Evolutionary conservation across 2,113 vertebrate genomes (phyloP).

Genomic region (Oreochromis niloticus): DNA sequence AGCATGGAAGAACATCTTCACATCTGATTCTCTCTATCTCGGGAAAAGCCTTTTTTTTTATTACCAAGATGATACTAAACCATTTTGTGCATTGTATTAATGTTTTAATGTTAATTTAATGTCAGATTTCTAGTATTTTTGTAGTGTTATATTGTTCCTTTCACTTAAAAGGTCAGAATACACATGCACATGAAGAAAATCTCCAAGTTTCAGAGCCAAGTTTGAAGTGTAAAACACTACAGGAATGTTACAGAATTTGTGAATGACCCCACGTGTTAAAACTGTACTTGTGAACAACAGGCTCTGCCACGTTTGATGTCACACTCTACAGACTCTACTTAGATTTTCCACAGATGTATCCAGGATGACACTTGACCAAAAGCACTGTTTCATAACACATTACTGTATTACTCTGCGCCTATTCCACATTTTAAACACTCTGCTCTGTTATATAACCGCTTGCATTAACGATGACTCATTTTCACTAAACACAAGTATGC

Average conservation of each 20-base stretch:
- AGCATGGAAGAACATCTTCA: neutral
- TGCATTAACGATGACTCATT: constrained; percentile 35
- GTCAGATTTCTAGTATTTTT: neutral
- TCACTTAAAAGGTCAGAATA: neutral
- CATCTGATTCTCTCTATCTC: neutral
- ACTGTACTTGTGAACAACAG: neutral
- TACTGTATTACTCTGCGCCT: neutral
- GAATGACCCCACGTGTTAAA: neutral
- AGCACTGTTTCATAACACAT: neutral
- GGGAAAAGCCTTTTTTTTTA: neutral
- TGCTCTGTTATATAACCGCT: constrained; percentile 17
- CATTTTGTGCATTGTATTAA: neutral
- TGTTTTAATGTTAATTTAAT: neutral
- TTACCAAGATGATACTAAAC: neutral
- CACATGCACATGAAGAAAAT: fast-evolving
- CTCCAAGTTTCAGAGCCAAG: neutral
- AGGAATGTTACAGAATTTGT: neutral
- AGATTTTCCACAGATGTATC: neutral
- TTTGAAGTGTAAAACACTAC: neutral
- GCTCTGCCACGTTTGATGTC: neutral
- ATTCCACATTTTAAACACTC: constrained; percentile 9
- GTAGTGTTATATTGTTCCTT: neutral
- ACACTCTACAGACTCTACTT: neutral
- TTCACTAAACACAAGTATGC: constrained; percentile 10
- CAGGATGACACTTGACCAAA: neutral